Conservation (phyloP, 2,888 invertebrate genomes). For the Pterobdella sp. region DNA sequence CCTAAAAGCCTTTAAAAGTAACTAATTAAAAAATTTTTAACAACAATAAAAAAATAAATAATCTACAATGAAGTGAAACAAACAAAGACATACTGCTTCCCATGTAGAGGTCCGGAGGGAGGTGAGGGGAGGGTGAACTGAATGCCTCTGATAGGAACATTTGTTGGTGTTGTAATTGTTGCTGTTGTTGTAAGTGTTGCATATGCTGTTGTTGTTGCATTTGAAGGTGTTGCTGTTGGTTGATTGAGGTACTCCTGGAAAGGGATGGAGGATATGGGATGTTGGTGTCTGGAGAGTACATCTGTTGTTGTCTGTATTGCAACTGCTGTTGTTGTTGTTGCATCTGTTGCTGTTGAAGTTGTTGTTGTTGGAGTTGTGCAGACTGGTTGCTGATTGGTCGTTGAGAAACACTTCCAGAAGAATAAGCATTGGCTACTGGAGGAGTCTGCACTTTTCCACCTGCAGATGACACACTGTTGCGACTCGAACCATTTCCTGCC, state of each 20-base stretch:
- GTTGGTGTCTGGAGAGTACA: conserved; percentile 76
- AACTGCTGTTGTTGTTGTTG: conserved; percentile 60
- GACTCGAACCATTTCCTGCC: too few relatives aligned
- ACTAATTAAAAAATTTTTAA: too few relatives aligned
- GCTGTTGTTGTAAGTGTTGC: conserved; percentile 69
- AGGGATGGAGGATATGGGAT: background rate
- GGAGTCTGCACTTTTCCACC: conserved; percentile 29
- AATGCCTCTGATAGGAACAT: conserved; percentile 28
- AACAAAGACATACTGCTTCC: background rate
- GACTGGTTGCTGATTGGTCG: conserved; percentile 35
- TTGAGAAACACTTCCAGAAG: conserved; percentile 14
- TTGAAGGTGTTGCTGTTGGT: conserved; percentile 41
- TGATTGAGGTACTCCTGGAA: conserved; percentile 34
- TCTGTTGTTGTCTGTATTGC: conserved; percentile 87
- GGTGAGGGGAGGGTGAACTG: too few relatives aligned
- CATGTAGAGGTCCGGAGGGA: conserved; percentile 9
- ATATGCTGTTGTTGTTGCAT: conserved; percentile 69
- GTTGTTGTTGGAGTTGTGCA: conserved; percentile 55
- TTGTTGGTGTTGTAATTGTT: conserved; percentile 8
- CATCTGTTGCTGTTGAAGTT: conserved; percentile 82
- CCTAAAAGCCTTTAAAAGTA: too few relatives aligned
- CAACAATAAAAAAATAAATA: too few relatives aligned
- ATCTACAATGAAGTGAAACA: background rate
- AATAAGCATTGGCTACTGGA: conserved; percentile 53
- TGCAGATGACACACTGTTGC: conserved; percentile 24